Evolutionary conservation across 2,797 vertebrate species (phyloP).

Genomic region (Prionace glauca): DNA sequence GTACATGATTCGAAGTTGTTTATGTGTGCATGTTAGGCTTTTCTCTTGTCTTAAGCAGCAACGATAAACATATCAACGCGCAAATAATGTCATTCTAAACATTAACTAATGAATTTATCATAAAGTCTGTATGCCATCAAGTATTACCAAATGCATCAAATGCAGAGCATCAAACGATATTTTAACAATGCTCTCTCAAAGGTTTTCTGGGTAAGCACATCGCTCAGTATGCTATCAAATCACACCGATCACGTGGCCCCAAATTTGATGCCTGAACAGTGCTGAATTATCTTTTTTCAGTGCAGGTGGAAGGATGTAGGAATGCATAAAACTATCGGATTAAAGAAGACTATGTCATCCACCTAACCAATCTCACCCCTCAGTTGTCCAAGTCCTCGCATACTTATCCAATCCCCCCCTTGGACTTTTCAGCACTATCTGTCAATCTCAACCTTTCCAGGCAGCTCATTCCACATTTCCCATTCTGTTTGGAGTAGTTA

Average conservation of each 20-base stretch:
- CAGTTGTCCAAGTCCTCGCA: not conserved
- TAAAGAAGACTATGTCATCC: not conserved
- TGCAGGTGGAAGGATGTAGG: not conserved
- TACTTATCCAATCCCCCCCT: not conserved
- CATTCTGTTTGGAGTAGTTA: not conserved
- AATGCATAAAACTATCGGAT: not conserved
- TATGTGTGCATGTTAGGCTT: conserved; percentile 51
- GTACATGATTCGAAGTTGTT: conserved; percentile 56
- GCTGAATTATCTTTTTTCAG: not conserved
- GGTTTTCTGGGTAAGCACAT: not conserved
- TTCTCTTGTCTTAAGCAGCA: conserved; percentile 17
- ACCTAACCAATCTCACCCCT: not conserved
- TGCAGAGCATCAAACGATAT: not conserved
- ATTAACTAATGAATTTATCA: conserved; percentile 66
- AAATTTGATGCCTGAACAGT: not conserved
- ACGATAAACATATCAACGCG: conserved; percentile 50
- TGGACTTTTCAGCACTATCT: not conserved
- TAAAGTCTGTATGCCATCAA: conserved; percentile 49
- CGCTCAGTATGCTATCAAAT: not conserved
- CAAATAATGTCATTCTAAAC: conserved; percentile 69
- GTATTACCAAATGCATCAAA: conserved; percentile 2
- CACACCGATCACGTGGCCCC: not conserved
- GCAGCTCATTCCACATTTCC: not conserved
- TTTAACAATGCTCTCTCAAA: not conserved
- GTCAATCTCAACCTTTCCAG: not conserved